Evolutionary conservation across 2,888 invertebrate genomes (phyloP), one percentile per base, ranked within the genome.

Genomic region (Oegoconia quadripuncta): DNA sequence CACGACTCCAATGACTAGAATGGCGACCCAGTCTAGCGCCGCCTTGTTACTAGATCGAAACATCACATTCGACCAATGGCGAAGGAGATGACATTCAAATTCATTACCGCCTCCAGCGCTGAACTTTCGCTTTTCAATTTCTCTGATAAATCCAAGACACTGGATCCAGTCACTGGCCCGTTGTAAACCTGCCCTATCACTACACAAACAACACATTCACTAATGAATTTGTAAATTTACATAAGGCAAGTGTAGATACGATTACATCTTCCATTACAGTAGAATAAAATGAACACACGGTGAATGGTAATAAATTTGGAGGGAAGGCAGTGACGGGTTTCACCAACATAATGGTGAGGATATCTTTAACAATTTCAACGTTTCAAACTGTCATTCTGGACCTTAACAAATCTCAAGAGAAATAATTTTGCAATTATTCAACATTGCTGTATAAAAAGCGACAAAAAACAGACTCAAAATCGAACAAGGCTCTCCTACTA

Each of bases 401-500:
- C 62, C 62, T 60, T 65, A 78, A 81, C 75, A 73, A 75, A 62
- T 57, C 64, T 61, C 52, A 64, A 60, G 64, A 61, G 63, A 65
- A 65, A 61, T 59, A 52, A 55, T 55, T 55, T 53, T 52, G 49
- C 54, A 71, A 64, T 62, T 45, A 63, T 69, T 59, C n/a, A 79
- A 77, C 75, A 76, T 66, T 60, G 67, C 68, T 60, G 75, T 64
- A 61, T 74, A 76, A 77, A 60, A 82, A 81, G 82, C 82, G 73
- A 75, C 54, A 59, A 63, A 71, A n/a, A 76, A 80, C 70, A 74
- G 66, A 71, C 74, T 71, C 74, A 66, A 74, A n/a, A 71, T 76
- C 70, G 78, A 80, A 82, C 78, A 72, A 82, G 77, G 80, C 81
- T 77, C 67, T 56, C 59, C 75, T 80, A 83, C 68, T 57, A 73